A percentile compares a stretch with the other conserved stretches of the same genome.
Conservation (phyloP, 92 coral and sea anemone species). For the Actinernus sp. region DNA sequence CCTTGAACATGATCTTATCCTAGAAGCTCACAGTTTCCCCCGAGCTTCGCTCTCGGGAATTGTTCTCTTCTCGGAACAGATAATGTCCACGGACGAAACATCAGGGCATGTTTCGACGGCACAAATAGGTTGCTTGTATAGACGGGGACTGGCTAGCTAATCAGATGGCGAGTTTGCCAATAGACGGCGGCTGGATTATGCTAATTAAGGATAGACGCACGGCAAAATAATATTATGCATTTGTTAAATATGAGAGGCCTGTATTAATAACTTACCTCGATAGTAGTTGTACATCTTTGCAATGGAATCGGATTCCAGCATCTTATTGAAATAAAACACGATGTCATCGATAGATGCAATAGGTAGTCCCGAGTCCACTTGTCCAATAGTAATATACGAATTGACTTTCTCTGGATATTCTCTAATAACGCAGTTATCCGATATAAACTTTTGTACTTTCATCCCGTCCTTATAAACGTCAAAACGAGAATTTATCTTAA, state of each 20-base stretch:
- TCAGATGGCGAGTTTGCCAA: too few relatives aligned
- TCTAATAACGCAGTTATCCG: background rate
- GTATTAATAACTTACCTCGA: conserved; percentile 23
- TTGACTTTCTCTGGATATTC: background rate
- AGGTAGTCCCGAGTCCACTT: background rate
- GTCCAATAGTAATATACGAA: conserved; percentile 6
- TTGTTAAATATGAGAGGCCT: background rate
- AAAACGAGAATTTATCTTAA: background rate
- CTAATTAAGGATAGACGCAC: too few relatives aligned
- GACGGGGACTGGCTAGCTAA: too few relatives aligned
- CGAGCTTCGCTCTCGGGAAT: too few relatives aligned
- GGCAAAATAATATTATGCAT: too few relatives aligned
- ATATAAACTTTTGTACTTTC: background rate
- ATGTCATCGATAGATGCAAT: conserved; percentile 48
- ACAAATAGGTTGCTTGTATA: too few relatives aligned
- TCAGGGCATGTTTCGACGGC: too few relatives aligned
- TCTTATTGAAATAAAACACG: conserved; percentile 1
- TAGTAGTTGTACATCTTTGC: conserved; percentile 25
- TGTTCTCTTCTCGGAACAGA: too few relatives aligned
- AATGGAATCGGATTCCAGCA: background rate
- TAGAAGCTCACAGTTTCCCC: too few relatives aligned
- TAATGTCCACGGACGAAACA: too few relatives aligned
- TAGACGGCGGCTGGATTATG: too few relatives aligned
- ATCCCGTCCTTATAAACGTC: conserved; percentile 17
- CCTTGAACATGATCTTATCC: too few relatives aligned